A percentile compares a stretch with the other conserved stretches of the same genome.
These are phyloP conservation scores for Lycocerus yunnanus DNA, from an alignment of 2,888 invertebrate species.

Conservation along the genomic window DNA sequence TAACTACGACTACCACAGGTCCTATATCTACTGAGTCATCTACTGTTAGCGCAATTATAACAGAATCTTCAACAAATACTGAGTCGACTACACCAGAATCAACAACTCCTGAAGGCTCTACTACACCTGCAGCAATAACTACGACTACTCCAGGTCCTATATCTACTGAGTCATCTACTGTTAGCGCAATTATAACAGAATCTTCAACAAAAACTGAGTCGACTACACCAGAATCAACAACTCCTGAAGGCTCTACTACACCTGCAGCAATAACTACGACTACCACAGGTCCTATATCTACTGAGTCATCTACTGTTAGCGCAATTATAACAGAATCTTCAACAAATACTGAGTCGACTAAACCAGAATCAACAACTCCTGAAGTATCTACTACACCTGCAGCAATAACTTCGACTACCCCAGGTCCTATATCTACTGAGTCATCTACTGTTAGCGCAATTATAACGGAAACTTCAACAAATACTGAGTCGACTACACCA, in stretches of 20 bases:
- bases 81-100: neutral
- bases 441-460: neutral
- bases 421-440: neutral
- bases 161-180: neutral
- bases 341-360: too few species aligned
- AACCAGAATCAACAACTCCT: neutral
- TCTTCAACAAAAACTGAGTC: neutral
- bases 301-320: too few species aligned
- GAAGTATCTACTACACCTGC: neutral
- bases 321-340: too few species aligned
- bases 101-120: neutral
- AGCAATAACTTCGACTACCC: neutral
- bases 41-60: neutral
- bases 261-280: too few species aligned
- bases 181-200: neutral
- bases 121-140: too few species aligned
- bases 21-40: conserved; percentile 33
- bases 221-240: neutral
- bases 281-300: too few species aligned
- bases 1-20: conserved; percentile 18
- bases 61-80: neutral
- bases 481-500: neutral
- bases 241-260: neutral
- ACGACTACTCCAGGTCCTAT: neutral
- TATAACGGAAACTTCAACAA: neutral